Evolutionary conservation across 2,888 invertebrate species (phyloP), one percentile per base, ranked within the genome.

Genomic region (Sisyra terminalis): DNA sequence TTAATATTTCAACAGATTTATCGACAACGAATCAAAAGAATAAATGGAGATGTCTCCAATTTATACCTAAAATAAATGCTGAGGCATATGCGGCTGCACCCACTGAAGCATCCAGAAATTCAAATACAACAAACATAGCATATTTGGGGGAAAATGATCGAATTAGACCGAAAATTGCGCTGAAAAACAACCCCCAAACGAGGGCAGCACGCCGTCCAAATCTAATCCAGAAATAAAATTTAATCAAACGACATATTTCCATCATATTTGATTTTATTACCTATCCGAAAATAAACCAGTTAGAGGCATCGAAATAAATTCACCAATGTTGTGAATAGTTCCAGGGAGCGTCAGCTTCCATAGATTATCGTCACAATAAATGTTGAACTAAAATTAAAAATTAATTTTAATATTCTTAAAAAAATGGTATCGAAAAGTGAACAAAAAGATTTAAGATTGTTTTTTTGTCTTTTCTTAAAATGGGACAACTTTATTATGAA

Each of bases 261-360:
- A n/a, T n/a, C n/a, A n/a, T n/a, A n/a, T n/a, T 45, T 53, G n/a
- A n/a, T n/a, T n/a, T n/a, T n/a, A n/a, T 56, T 55, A 82, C 68
- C 72, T 77, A 61, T 84, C 84, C 2, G 73, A 79, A 50, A 70
- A 63, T 55, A 62, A 70, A 55, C 71, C 75, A 29, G 64, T 73
- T 42, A 80, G 64, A 15, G 79, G 69, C 60, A 82, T 70, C 8
- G 81, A 76, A 35, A 78, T 63, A 52, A 83, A 78, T 65, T 80
- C 80, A 14, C 82, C 83, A 38, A 78, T 57, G 55, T 78, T 81
- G 56, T 81, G 79, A 4, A 81, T 66, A 2, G 83, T 81, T 8
- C 84, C 84, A 29, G 83, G 72, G 50, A 84, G 54, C 0, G 81
- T 73, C 44, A 78, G 59, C 60, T 78, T 81, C 83, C 83, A 84